Conservation (phyloP, 2,797 vertebrate genomes). For the Oceanodroma leucorhoa region DNA sequence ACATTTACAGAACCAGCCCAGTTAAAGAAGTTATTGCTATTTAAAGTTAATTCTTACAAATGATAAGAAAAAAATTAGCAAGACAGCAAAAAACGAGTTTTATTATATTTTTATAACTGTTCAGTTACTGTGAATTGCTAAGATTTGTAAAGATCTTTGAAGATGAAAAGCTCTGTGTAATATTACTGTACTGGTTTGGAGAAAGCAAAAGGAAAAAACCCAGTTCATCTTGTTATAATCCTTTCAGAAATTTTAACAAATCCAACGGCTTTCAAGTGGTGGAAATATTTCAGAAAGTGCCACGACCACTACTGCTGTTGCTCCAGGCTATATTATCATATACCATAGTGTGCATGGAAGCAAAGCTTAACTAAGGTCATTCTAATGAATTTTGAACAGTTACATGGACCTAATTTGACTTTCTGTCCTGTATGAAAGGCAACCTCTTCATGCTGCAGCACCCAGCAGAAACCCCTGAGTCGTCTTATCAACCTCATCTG, state of each 20-base stretch:
- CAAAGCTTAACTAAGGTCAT: conserved; percentile 57
- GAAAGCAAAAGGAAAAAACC: conserved; percentile 45
- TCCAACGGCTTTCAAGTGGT: conserved; percentile 45
- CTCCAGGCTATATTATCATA: conserved; percentile 56
- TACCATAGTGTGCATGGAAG: conserved; percentile 24
- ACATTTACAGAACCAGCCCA: background rate
- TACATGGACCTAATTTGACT: conserved; percentile 46
- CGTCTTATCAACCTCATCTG: background rate
- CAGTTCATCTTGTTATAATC: conserved; percentile 58
- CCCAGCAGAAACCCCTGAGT: conserved; percentile 13
- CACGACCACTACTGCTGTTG: conserved; percentile 11
- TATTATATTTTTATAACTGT: conserved; percentile 37
- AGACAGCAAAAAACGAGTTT: conserved; percentile 23
- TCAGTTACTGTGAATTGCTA: conserved; percentile 46
- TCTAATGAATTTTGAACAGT: conserved; percentile 61
- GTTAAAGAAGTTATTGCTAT: conserved; percentile 1
- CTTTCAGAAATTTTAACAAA: conserved; percentile 67
- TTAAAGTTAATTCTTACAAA: conserved; percentile 30
- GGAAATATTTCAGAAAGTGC: conserved; percentile 53
- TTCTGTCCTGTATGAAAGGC: conserved; percentile 39
- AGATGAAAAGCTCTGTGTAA: conserved; percentile 59
- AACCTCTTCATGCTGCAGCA: conserved; percentile 10
- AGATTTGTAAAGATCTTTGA: conserved; percentile 58
- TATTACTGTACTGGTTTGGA: conserved; percentile 52
- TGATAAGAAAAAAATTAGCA: conserved; percentile 23